These are phyloP conservation scores for Nyctibius bracteatus DNA, from an alignment of 2,113 vertebrate genomes.

Conservation along the genomic window DNA sequence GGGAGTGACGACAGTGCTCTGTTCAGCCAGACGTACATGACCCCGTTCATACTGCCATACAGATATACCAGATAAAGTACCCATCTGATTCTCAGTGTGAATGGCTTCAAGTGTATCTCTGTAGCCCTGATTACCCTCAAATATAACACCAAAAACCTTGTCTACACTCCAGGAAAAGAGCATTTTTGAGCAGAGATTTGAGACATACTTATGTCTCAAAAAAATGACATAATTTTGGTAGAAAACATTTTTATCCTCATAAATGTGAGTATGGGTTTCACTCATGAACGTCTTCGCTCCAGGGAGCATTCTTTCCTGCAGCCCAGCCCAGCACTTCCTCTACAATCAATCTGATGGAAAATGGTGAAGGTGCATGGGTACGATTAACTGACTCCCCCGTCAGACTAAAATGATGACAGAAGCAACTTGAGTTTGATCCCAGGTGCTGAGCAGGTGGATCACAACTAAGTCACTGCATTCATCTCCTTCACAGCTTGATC, in stretches of 20 bases:
- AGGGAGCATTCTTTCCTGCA: not conserved
- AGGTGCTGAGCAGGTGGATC: not conserved
- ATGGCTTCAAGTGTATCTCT: not conserved
- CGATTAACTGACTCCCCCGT: not conserved
- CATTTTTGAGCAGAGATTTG: not conserved
- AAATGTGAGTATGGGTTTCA: not conserved
- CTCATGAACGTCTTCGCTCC: not conserved
- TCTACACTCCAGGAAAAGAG: not conserved
- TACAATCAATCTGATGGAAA: not conserved
- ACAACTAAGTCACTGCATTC: not conserved
- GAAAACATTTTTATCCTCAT: not conserved
- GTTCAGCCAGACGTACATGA: fast-evolving
- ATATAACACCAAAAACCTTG: not conserved
- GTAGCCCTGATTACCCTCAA: not conserved
- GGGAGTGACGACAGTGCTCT: not conserved
- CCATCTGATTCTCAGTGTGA: not conserved
- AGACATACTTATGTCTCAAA: not conserved
- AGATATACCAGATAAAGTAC: not conserved
- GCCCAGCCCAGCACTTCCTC: not conserved
- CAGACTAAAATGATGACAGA: not conserved
- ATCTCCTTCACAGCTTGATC: not conserved
- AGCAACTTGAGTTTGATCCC: not conserved
- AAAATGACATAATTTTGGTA: not conserved
- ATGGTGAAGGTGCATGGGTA: not conserved
- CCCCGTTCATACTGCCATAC: fast-evolving